Conservation (phyloP, 2,888 invertebrate genomes). For the Lydus trimaculatus region DNA sequence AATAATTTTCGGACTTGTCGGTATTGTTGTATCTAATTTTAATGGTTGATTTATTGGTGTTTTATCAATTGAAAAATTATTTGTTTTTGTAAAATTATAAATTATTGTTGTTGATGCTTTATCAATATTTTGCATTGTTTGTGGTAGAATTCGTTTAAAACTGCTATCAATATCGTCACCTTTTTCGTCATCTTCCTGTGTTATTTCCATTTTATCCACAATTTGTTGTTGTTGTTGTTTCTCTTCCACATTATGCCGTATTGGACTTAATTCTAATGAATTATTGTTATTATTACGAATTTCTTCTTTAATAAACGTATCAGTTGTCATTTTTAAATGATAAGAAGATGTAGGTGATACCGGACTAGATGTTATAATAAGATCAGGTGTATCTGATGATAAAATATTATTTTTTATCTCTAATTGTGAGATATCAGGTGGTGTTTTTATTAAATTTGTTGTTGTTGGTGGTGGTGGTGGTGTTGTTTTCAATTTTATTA, state of each 20-base stretch:
- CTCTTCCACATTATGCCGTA: neutral
- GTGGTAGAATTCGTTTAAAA: slow-evolving; percentile 1
- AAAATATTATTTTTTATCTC: slow-evolving; percentile 33
- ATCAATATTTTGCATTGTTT: slow-evolving; percentile 11
- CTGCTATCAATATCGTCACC: neutral
- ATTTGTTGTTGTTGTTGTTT: too few species aligned
- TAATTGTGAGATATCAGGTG: slow-evolving; percentile 42
- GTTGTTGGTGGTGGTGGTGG: too few species aligned
- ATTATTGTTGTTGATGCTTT: slow-evolving; percentile 7
- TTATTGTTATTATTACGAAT: slow-evolving; percentile 12
- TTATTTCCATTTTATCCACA: neutral
- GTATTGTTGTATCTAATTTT: slow-evolving; percentile 38
- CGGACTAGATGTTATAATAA: slow-evolving; percentile 59
- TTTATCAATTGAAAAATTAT: slow-evolving; percentile 35
- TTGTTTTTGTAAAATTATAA: slow-evolving; percentile 14
- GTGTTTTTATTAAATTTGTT: slow-evolving; percentile 33
- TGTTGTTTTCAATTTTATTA: slow-evolving; percentile 49
- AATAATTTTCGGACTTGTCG: slow-evolving; percentile 6
- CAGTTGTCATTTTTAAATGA: slow-evolving; percentile 30
- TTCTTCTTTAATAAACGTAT: slow-evolving; percentile 44
- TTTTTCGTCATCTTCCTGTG: neutral
- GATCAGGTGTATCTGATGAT: slow-evolving; percentile 60
- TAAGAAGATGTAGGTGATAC: slow-evolving; percentile 29
- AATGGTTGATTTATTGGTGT: slow-evolving; percentile 42
- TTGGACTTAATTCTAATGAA: neutral